Base-by-base conservation (phyloP, 2,888 invertebrate species). In the Mimas tiliae region DNA sequence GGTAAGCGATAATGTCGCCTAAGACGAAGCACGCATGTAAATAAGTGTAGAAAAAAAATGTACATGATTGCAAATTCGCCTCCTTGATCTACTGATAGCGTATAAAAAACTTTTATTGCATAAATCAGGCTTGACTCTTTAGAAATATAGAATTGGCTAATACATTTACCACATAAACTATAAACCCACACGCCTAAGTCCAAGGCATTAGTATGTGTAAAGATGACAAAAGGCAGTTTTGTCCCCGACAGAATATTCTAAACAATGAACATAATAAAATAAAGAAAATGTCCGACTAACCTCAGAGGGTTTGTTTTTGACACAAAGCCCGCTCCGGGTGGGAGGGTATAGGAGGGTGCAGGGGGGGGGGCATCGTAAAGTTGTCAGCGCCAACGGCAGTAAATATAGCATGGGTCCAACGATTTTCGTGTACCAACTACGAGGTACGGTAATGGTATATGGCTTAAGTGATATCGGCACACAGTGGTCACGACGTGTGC, bases 381-480 rank as follows among this genome's bases (percentile, higher is more conserved):
- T 78, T 79, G 79, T 80, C 80, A 77, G 71, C 71, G 72, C 68
- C 80, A 80, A 75, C 67, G 71, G 67, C 72, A 69, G 75, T 79
- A 78, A 79, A 80, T 77, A 80, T 76, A 72, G 73, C 69, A 64
- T 66, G 73, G 71, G 64, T 64, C 62, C 63, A 63, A n/a, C 62
- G 65, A 33, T 47, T 66, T 65, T 7, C 34, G 19, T 38, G 38
- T 38, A 38, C 27, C 27, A 27, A 27, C 27, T 3, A 27, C 38
- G 38, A 38, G 38, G 38, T 55, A 48, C 58, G 47, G 47, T 65
- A 55, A 65, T 48, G 63, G 62, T 62, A 51, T 58, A 64, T 12
- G 47, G 42, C 19, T 52, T 58, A 38, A 58, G 58, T 58, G 58
- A 42, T 38, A 38, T 19, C 45, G 58, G n/a, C 47, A 11, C 52